Evolutionary conservation across 2,888 invertebrate genomes (phyloP).

Genomic region (Lasius platythorax): DNA sequence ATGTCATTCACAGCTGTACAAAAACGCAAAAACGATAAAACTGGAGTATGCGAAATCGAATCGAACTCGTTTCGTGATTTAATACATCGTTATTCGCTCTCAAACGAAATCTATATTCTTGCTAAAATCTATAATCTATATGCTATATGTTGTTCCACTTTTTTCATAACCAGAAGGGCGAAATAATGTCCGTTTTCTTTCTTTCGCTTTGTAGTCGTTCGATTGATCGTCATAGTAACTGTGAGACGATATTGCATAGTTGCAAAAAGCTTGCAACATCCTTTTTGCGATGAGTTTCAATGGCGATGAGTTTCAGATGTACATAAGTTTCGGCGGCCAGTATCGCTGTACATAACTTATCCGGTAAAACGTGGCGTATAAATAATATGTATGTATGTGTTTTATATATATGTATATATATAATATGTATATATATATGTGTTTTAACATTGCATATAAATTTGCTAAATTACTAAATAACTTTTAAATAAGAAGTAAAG

Average conservation of each 20-base stretch:
- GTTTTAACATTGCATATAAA: not conserved
- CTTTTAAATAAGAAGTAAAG: not conserved
- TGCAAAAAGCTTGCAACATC: slow-evolving; percentile 32
- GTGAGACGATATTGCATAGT: slow-evolving; percentile 31
- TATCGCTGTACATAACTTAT: not conserved
- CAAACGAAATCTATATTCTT: slow-evolving; percentile 27
- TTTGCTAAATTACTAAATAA: slow-evolving; percentile 34
- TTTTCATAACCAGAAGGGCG: slow-evolving; percentile 3
- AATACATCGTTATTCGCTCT: slow-evolving; percentile 40
- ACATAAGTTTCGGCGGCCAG: slow-evolving; percentile 24
- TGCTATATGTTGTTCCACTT: not conserved
- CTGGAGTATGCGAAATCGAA: slow-evolving; percentile 48
- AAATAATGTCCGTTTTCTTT: slow-evolving; percentile 11
- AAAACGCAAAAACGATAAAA: slow-evolving; percentile 36
- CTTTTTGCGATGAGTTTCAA: slow-evolving; percentile 21
- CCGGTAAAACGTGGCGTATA: slow-evolving; percentile 4
- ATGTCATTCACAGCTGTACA: slow-evolving; percentile 56
- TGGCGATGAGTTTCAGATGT: slow-evolving; percentile 8
- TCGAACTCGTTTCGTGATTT: slow-evolving; percentile 42
- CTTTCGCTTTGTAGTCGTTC: not conserved
- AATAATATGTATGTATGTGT: slow-evolving; percentile 10
- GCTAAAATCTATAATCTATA: slow-evolving; percentile 14
- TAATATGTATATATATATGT: not conserved
- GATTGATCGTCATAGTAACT: slow-evolving; percentile 20
- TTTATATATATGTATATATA: too few relatives aligned